Conservation (phyloP, 2,797 vertebrate genomes). For the Ceryle rudis region DNA sequence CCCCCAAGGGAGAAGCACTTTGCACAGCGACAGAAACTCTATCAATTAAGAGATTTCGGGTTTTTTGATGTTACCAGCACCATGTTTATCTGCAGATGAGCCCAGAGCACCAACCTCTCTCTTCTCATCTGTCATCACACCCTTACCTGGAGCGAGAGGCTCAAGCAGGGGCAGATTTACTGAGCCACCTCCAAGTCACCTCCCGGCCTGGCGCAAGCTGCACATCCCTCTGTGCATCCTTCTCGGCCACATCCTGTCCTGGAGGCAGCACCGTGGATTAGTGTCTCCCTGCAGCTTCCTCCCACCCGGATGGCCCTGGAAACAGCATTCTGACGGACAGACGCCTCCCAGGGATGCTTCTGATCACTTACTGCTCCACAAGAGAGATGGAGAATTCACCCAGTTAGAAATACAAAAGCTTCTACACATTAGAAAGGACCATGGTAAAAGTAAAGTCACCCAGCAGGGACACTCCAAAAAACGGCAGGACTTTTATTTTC, state of each 20-base stretch:
- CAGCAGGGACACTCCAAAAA: background rate
- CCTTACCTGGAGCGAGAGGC: background rate
- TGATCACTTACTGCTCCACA: rapidly evolving
- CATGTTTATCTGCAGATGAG: rapidly evolving
- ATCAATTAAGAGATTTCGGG: background rate
- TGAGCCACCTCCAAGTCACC: background rate
- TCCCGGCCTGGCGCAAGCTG: background rate
- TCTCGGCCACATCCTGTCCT: background rate
- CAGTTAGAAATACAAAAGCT: background rate
- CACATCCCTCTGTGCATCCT: background rate
- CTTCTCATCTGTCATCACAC: background rate
- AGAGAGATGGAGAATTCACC: background rate
- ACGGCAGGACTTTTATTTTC: constrained; percentile 48
- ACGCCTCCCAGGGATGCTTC: background rate
- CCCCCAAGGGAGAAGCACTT: background rate
- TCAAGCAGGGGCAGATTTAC: background rate
- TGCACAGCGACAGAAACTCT: background rate
- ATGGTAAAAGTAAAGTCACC: background rate
- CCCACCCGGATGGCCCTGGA: background rate
- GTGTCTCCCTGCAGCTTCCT: background rate
- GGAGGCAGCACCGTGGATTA: rapidly evolving
- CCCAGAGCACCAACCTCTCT: background rate
- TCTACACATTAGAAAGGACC: background rate
- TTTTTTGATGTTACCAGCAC: background rate
- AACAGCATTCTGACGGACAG: background rate